phyloP scores from a whole-genome alignment of 2,113 vertebrate genomes.

The Upupa epops region DNA sequence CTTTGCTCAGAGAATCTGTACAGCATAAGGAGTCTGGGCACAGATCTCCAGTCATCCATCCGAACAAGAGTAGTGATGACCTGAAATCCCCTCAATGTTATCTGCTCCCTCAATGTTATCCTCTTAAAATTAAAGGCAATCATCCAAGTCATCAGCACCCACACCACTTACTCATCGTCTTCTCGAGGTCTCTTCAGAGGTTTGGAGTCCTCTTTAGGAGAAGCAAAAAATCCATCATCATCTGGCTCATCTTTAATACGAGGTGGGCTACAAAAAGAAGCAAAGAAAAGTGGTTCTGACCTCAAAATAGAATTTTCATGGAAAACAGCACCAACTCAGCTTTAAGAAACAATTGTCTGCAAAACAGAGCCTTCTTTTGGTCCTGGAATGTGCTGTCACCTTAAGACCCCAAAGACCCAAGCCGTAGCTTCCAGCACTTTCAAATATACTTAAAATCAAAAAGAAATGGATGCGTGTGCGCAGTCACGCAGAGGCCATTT shows the following conservation, averaged over 20 bases:
- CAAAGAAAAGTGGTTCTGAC: not conserved
- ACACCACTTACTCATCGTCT: conserved; percentile 85
- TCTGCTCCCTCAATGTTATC: not conserved
- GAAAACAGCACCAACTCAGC: not conserved
- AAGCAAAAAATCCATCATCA: conserved; percentile 82
- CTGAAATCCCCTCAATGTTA: not conserved
- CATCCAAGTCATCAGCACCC: not conserved
- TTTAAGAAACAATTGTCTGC: not conserved
- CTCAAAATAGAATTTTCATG: not conserved
- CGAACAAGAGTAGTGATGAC: not conserved
- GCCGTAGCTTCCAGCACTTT: not conserved
- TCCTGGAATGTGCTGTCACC: not conserved
- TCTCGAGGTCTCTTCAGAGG: conserved; percentile 84
- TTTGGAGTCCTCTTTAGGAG: conserved; percentile 86
- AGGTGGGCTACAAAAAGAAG: conserved; percentile 75
- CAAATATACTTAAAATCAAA: not conserved
- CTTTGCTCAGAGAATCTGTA: not conserved
- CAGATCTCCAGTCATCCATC: not conserved
- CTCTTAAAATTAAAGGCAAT: not conserved
- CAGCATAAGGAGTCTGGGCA: not conserved
- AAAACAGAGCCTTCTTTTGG: not conserved
- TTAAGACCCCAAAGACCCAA: not conserved
- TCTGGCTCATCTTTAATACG: conserved; percentile 90
- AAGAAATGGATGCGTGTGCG: not conserved
- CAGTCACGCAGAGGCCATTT: not conserved